These are phyloP conservation scores for Protobothrops mucrosquamatus DNA, from an alignment of 2,113 vertebrate species.

Conservation along the genomic window DNA sequence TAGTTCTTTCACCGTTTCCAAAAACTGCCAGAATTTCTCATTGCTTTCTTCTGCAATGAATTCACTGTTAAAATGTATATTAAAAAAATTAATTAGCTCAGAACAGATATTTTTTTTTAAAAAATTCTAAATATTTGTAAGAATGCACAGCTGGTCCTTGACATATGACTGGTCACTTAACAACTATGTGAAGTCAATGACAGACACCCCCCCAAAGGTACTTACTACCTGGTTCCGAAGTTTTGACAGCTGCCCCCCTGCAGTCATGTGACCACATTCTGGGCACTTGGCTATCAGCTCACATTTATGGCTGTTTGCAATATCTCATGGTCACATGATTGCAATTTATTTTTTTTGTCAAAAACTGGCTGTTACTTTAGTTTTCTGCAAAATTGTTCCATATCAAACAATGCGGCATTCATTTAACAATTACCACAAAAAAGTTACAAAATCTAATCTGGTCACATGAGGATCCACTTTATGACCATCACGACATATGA, in stretches of 20 bases:
- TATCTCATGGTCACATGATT: not conserved
- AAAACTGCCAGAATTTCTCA: conserved; percentile 98
- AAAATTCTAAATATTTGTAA: not conserved
- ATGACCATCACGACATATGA: not conserved
- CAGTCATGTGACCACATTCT: not conserved
- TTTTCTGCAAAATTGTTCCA: not conserved
- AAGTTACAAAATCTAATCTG: not conserved
- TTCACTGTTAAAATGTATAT: conserved; percentile 77
- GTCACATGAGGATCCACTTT: not conserved
- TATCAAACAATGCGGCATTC: not conserved
- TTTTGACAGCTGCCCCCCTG: not conserved
- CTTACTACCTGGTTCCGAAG: not conserved
- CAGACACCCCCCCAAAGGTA: not conserved
- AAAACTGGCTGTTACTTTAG: not conserved
- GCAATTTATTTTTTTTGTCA: not conserved
- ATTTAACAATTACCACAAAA: not conserved
- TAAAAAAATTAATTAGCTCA: not conserved
- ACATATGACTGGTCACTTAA: not conserved
- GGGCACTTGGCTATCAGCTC: not conserved
- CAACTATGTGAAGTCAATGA: not conserved
- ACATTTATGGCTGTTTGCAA: not conserved
- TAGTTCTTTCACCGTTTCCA: conserved; percentile 93
- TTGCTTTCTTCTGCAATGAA: conserved; percentile 94
- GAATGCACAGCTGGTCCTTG: not conserved
- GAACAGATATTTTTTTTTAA: not conserved